Base-by-base conservation (phyloP, 2,113 vertebrate genomes). In the Tichodroma muraria region DNA sequence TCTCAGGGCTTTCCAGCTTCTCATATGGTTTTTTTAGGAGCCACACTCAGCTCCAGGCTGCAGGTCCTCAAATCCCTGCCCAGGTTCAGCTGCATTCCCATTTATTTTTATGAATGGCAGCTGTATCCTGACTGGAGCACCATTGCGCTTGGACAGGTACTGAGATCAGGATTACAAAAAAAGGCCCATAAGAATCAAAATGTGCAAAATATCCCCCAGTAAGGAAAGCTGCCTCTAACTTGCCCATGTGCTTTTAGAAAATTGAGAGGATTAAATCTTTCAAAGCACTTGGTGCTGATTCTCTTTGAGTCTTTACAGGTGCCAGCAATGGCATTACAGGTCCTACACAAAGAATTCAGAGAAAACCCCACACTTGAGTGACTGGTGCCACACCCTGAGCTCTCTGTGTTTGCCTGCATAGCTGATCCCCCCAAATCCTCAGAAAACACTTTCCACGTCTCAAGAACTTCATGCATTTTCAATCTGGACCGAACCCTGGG, bases 141-240 rank as follows among this genome's bases (percentile, higher is more conserved):
- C 19, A 7, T 1, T 44, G 33, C 17, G 11, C 27, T 52, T 4
- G 5, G 24, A 12, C 0, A 6, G 38, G 37, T 16, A 9, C 13
- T 23, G 45, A 65, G 15, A 50, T 21, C 28, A 71, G 53, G 83
- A 60, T 56, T 42, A 37, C 19, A 44, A 6, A 44, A 53, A 9
- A 10, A 16, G 1, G 6, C 4, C 15, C 18, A 19, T 2, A n/a
- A 13, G 6, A 37, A 73, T 19, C 7, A 37, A 68, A 86, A 70
- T 15, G 38, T 4, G 5, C 10, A 66, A 59, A 92, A 24, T 10
- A 45, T 45, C n/a, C 35, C 9, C 8, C 54, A 11, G 15, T 2
- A 47, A 37, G 31, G 19, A 78, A 19, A 54, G 24, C 2, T 73
- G 50, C 14, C 33, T 9, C 12, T 24, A 28, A 28, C 27, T 56